Percentiles rank a stretch among this genome's conserved stretches.
phyloP scores from a whole-genome alignment of 2,797 vertebrate genomes.

The Coilia nasus region DNA sequence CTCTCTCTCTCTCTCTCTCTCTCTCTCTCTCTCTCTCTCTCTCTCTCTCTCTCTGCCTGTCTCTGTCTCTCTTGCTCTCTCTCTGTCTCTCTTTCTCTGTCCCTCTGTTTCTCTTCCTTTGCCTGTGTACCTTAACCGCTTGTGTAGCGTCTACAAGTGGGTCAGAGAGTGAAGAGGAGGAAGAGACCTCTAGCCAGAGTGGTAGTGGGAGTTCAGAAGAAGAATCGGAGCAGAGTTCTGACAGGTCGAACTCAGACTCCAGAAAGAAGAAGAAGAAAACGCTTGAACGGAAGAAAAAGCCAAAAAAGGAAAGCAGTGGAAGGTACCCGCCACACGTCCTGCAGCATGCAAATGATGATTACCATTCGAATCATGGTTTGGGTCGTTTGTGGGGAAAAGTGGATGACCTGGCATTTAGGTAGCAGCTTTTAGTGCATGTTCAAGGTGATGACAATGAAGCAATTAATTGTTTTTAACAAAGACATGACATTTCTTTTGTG shows the following conservation, averaged over 20 bases:
- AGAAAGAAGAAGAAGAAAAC: conserved; percentile 7
- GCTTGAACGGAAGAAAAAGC: neutral
- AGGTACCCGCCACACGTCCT: neutral
- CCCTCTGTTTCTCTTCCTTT: neutral
- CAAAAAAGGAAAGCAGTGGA: neutral
- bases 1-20: neutral
- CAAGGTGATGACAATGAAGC: too few relatives aligned
- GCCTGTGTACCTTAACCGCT: neutral
- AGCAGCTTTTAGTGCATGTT: too few relatives aligned
- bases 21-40: neutral
- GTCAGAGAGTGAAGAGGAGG: neutral
- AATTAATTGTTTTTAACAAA: too few relatives aligned
- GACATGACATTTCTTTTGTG: too few relatives aligned
- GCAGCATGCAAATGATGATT: too few relatives aligned
- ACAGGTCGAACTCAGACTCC: neutral
- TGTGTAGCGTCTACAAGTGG: neutral
- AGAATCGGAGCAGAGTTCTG: neutral
- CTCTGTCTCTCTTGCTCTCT: neutral
- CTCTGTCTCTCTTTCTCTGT: neutral
- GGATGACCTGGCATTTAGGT: too few relatives aligned
- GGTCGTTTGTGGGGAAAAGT: too few relatives aligned
- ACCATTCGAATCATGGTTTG: too few relatives aligned
- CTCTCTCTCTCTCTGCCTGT: neutral
- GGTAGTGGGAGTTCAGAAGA: neutral
- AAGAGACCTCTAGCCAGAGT: neutral